Evolutionary conservation across 2,797 vertebrate genomes (phyloP), one percentile per base, ranked within the genome.

Genomic region (Parotocinclus haroldoi): DNA sequence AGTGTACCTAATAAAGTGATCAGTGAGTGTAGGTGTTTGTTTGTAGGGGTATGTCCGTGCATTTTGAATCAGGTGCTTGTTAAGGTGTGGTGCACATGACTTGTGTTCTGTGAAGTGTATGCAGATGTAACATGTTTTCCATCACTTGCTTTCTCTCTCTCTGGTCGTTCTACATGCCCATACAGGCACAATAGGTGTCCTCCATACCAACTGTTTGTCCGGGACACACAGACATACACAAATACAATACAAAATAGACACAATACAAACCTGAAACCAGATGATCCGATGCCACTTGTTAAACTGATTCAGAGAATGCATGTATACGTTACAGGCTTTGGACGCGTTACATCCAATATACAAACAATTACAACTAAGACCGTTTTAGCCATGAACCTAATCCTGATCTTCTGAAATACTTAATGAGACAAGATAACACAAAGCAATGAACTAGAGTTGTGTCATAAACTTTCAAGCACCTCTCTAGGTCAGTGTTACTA

Each of bases 401-500:
- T 5, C 27, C 27, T 2, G 27, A 27, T 27, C 27, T 27, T 27
- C 27, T 27, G 5, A 27, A 27, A 27, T 27, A 27, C 27, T 27
- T 27, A n/a, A n/a, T n/a, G 27, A 27, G 27, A 27, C 27, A 27
- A 5, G 27, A 27, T 2, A 27, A 27, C 5, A 27, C 27, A 27
- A 27, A 27, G 27, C 27, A 27, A 27, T 27, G 27, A 2, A 27
- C 5, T 27, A 27, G 27, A 27, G n/a, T n/a, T n/a, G n/a, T n/a
- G n/a, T 27, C 27, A 27, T 27, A 27, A 27, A 27, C 27, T 27
- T 27, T 27, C 27, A 27, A 27, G 27, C 2, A 27, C 27, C 27
- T 2, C 27, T 27, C 27, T 27, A 27, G 27, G 85, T 86, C 84
- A 87, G 57, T 53, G 79, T 74, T 76, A 77, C 79, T 79, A 75